Percentiles rank a stretch among this genome's conserved stretches.
Conservation (phyloP, 2,888 invertebrate species). For the Pyrgus malvae region DNA sequence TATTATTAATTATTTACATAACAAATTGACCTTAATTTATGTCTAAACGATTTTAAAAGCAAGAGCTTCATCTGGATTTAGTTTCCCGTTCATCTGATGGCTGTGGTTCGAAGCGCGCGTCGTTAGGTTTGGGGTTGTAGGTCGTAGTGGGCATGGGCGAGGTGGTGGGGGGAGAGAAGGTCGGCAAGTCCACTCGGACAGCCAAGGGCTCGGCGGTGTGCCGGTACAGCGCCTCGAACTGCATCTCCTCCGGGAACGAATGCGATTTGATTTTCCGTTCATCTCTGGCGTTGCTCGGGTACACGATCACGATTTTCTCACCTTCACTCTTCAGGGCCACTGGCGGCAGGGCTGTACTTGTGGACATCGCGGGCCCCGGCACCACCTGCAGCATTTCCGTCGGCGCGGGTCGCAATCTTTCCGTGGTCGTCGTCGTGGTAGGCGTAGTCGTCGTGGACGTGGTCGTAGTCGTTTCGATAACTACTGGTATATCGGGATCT, state of each 20-base stretch:
- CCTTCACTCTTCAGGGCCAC: conserved; percentile 66
- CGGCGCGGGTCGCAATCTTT: conserved; percentile 56
- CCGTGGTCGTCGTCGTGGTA: conserved; percentile 52
- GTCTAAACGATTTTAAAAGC: conserved; percentile 38
- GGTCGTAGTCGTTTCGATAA: conserved; percentile 52
- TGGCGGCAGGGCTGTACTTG: conserved; percentile 71
- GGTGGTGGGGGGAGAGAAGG: conserved; percentile 75
- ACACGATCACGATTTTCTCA: conserved; percentile 75
- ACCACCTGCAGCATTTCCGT: conserved; percentile 64
- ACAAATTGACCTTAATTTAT: conserved; percentile 12
- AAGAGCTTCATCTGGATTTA: conserved; percentile 32
- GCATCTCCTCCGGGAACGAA: conserved; percentile 74
- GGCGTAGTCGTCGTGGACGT: conserved; percentile 46
- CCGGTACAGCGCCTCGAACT: conserved; percentile 73
- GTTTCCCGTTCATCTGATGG: neutral
- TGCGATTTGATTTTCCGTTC: conserved; percentile 75
- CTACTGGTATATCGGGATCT: conserved; percentile 61
- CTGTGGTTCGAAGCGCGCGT: conserved; percentile 56
- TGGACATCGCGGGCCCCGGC: conserved; percentile 55
- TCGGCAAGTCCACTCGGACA: conserved; percentile 81
- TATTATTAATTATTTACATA: conserved; percentile 18
- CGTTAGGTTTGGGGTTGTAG: conserved; percentile 34
- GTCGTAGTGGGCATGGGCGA: conserved; percentile 37
- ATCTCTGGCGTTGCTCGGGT: conserved; percentile 75
- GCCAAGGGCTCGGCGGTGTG: conserved; percentile 61